Percentiles rank a stretch among this genome's conserved stretches.
These are phyloP conservation scores for Enchytraeus crypticus DNA, from an alignment of 2,888 invertebrate species.

Conservation along the genomic window DNA sequence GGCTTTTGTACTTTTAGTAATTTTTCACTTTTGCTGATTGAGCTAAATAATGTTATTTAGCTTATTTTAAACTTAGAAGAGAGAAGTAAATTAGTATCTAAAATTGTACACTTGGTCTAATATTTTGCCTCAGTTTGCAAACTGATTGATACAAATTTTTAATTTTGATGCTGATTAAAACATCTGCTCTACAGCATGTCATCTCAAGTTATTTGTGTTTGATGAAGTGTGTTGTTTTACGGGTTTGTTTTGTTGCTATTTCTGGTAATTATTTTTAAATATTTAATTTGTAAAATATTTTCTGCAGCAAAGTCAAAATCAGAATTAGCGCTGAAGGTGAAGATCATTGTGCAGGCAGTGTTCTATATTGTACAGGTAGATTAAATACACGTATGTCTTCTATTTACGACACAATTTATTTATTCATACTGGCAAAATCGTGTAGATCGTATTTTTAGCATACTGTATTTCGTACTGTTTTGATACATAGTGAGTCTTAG, in stretches of 20 bases:
- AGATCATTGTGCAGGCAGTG: constrained; percentile 8
- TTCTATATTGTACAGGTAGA: constrained; percentile 18
- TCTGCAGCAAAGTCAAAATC: constrained; percentile 15
- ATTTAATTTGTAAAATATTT: not conserved
- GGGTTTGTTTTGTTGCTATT: not conserved
- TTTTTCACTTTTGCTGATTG: too few species aligned
- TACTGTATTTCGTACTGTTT: not conserved
- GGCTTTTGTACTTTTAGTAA: too few species aligned
- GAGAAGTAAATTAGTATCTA: too few species aligned
- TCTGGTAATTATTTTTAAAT: not conserved
- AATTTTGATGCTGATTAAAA: not conserved
- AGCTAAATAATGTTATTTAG: too few species aligned
- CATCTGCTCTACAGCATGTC: not conserved
- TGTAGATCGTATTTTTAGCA: too few species aligned
- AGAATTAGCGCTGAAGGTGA: constrained; percentile 18
- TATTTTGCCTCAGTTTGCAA: too few species aligned
- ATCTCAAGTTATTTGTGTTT: not conserved
- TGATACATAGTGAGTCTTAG: not conserved
- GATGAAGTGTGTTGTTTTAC: not conserved
- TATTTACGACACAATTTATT: not conserved
- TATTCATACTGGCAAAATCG: not conserved
- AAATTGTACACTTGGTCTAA: too few species aligned
- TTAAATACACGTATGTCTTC: not conserved
- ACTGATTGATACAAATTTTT: too few species aligned
- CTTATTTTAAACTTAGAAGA: too few species aligned